Evolutionary conservation across 64 coral and sea anemone genomes (phyloP).

Genomic region (Orbicella faveolata): DNA sequence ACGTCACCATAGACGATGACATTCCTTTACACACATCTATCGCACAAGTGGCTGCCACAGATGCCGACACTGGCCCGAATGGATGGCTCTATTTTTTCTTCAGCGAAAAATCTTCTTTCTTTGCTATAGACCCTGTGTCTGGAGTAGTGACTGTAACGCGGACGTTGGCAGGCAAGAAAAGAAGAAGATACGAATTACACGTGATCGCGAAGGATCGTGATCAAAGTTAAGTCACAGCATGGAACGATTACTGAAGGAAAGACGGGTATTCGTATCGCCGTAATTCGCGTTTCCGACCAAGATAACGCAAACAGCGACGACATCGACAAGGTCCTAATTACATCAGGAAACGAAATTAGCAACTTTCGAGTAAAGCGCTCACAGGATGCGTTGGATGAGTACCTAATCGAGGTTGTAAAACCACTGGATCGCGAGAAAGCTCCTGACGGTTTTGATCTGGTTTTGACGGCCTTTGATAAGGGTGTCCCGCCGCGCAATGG

Average conservation of each 20-base stretch:
- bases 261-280: constrained; percentile 51
- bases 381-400: not conserved
- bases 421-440: constrained; percentile 39
- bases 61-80: constrained; percentile 71
- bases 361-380: constrained; percentile 44
- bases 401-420: constrained; percentile 14
- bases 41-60: constrained; percentile 54
- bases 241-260: constrained; percentile 41
- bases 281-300: constrained; percentile 36
- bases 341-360: constrained; percentile 34
- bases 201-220: constrained; percentile 36
- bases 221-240: constrained; percentile 61
- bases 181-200: constrained; percentile 21
- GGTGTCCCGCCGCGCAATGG: constrained; percentile 56
- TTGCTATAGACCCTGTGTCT: constrained; percentile 65
- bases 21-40: constrained; percentile 54
- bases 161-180: constrained; percentile 17
- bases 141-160: constrained; percentile 61
- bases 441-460: constrained; percentile 29
- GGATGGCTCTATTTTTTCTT: constrained; percentile 70
- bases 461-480: constrained; percentile 66
- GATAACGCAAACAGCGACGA: constrained; percentile 42
- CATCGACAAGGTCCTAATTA: constrained; percentile 47
- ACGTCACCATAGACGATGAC: constrained; percentile 56
- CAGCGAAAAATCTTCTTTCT: constrained; percentile 30